phyloP scores from a whole-genome alignment of 2,797 vertebrate genomes.

The Emys orbicularis region DNA sequence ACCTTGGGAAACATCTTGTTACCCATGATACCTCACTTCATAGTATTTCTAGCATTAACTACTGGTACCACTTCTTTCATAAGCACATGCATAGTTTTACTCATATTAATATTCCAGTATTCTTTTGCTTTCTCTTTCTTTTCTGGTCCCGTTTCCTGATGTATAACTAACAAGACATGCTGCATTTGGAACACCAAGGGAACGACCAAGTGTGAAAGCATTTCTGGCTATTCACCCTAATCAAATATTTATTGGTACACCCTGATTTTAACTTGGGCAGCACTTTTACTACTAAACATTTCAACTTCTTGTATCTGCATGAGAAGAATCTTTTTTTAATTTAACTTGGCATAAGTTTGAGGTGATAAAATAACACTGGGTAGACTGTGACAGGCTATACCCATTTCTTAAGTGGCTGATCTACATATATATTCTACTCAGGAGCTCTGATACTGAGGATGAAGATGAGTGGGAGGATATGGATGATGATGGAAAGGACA shows the following conservation, averaged over 20 bases:
- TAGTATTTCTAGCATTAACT: neutral
- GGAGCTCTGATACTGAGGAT: conserved; percentile 72
- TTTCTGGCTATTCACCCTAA: neutral
- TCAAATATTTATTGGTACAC: neutral
- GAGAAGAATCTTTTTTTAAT: neutral
- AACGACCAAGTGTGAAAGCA: neutral
- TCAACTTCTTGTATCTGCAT: neutral
- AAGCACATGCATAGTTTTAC: neutral
- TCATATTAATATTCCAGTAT: neutral
- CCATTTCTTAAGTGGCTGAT: neutral
- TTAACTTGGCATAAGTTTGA: neutral
- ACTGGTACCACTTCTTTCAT: neutral
- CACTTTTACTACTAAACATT: neutral
- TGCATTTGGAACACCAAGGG: neutral
- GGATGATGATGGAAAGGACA: conserved; percentile 76
- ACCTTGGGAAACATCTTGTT: neutral
- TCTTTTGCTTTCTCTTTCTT: neutral
- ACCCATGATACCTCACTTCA: neutral
- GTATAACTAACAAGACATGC: neutral
- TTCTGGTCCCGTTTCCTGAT: neutral
- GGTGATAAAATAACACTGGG: accelerated
- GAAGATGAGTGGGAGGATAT: conserved; percentile 91
- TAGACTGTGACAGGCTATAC: neutral
- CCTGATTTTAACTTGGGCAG: neutral
- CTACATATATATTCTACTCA: conserved; percentile 19